Evolutionary conservation across 2,797 vertebrate genomes (phyloP), one percentile per base, ranked within the genome.

Genomic region (Acrossocheilus fasciatus): DNA sequence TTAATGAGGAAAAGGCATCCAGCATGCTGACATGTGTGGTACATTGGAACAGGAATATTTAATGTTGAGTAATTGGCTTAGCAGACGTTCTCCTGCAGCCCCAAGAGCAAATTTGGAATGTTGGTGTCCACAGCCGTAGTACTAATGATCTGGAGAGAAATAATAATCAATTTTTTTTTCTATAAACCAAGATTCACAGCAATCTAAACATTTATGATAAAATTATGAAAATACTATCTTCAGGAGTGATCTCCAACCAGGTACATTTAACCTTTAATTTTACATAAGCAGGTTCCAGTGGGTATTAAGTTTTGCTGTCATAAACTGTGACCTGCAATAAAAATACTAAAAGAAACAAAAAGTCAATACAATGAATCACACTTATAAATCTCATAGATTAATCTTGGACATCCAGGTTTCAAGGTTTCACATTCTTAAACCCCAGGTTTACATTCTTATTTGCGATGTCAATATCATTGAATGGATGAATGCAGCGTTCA

Each of bases 21-120:
- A 77, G 68, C 80, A 70, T 57, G 75, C 83, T 91, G 87, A 91
- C 80, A 89, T 89, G 84, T 73, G 79, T 84, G 79, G 39, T 83
- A 77, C 81, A 89, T 82, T 89, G 68, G 47, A 59, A 30, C 70
- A 76, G 45, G 50, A 85, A 90, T 86, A 89, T 91, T 85, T 74
- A 30, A 43, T 89, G 74, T 89, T 15, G 76, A 30, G 62, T 83
- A 64, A 89, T 86, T 89, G 86, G 59, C 47, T 86, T 78, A 52
- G 70, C 54, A 69, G 87, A 83, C 75, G 66, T 57, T 26, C 66
- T 85, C 17, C 64, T 30, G 83, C n/a, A 85, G 45, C n/a, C 79
- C 11, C 41, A 68, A 70, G 50, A 79, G 54, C 62, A 78, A n/a
- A 84, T 39, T 50, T 45, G 23, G 26, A 26, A 64, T 75, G n/a